Percentiles rank a stretch among this genome's conserved stretches.
Evolutionary conservation across 1,140 invertebrate genomes (phyloP).

Genomic region (Holcopasites calliopsidis): DNA sequence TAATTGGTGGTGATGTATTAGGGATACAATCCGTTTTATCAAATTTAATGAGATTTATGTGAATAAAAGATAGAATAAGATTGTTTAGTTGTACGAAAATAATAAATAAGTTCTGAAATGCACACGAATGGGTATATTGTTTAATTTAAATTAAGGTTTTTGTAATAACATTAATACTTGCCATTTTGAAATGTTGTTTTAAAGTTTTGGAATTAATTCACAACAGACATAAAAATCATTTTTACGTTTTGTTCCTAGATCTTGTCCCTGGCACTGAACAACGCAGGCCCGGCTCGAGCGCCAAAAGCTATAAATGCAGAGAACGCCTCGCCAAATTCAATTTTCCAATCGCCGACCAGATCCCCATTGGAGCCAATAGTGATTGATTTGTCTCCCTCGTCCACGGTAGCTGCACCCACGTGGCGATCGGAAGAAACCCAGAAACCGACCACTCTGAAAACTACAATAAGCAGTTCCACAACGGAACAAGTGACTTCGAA

Average conservation of each 20-base stretch:
- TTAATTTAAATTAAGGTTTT: too few relatives aligned
- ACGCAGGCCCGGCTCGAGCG: conserved; percentile 68
- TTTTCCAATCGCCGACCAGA: conserved; percentile 22
- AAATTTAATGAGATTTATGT: too few relatives aligned
- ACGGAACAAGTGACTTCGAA: conserved; percentile 45
- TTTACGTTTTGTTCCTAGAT: conserved; percentile 65
- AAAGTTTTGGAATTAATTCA: too few relatives aligned
- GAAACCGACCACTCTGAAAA: neutral
- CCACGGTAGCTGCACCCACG: conserved; percentile 17
- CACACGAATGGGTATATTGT: too few relatives aligned
- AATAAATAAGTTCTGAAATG: too few relatives aligned
- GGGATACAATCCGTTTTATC: too few relatives aligned
- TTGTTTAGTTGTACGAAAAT: too few relatives aligned
- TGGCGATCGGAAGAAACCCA: conserved; percentile 10
- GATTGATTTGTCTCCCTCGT: conserved; percentile 62
- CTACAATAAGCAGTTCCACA: neutral
- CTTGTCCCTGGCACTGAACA: conserved; percentile 70
- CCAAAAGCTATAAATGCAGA: conserved; percentile 72
- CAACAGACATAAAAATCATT: too few relatives aligned
- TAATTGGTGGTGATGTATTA: too few relatives aligned
- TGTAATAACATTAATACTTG: too few relatives aligned
- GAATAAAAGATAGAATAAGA: too few relatives aligned
- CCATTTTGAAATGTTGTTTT: too few relatives aligned
- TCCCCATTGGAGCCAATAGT: conserved; percentile 61
- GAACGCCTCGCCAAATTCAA: conserved; percentile 62